Percentiles rank a stretch among this genome's conserved stretches.
phyloP scores from a whole-genome alignment of 1,140 invertebrate species.

The Drosophila willistoni region DNA sequence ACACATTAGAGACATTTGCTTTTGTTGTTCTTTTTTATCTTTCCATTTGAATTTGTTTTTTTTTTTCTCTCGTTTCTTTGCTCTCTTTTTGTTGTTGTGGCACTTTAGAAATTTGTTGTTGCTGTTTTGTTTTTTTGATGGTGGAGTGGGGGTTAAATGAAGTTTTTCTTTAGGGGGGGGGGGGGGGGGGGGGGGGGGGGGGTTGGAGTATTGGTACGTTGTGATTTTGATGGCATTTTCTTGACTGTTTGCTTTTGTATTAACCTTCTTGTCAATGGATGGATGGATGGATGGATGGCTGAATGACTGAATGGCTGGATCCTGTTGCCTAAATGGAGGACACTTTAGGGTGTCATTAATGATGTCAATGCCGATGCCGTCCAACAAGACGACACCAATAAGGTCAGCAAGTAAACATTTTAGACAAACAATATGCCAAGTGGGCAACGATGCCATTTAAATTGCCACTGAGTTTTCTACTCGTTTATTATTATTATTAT shows the following conservation, averaged over 20 bases:
- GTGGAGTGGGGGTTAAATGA: neutral
- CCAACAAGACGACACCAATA: constrained; percentile 30
- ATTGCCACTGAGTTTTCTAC: constrained; percentile 11
- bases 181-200: neutral
- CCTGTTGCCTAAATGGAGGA: constrained; percentile 65
- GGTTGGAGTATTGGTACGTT: neutral
- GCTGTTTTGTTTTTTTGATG: neutral
- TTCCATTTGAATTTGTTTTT: constrained; percentile 77
- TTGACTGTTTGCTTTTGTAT: constrained; percentile 58
- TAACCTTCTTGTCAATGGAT: constrained; percentile 23
- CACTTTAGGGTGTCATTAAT: constrained; percentile 74
- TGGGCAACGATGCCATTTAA: constrained; percentile 7
- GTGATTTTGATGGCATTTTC: constrained; percentile 40
- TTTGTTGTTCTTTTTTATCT: constrained; percentile 50
- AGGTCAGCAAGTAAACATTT: constrained; percentile 14
- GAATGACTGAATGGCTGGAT: constrained; percentile 11
- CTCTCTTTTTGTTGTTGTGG: constrained; percentile 43
- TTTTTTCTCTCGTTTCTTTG: constrained; percentile 23
- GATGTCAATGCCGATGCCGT: constrained; percentile 65
- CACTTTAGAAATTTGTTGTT: constrained; percentile 15
- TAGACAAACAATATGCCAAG: constrained; percentile 10
- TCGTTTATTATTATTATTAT: neutral
- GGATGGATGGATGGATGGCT: constrained; percentile 14
- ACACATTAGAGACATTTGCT: constrained; percentile 59
- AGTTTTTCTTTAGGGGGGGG: neutral